Evolutionary conservation across 2,888 invertebrate genomes (phyloP), one percentile per base, ranked within the genome.

Genomic region (Meiosimyza decipiens): DNA sequence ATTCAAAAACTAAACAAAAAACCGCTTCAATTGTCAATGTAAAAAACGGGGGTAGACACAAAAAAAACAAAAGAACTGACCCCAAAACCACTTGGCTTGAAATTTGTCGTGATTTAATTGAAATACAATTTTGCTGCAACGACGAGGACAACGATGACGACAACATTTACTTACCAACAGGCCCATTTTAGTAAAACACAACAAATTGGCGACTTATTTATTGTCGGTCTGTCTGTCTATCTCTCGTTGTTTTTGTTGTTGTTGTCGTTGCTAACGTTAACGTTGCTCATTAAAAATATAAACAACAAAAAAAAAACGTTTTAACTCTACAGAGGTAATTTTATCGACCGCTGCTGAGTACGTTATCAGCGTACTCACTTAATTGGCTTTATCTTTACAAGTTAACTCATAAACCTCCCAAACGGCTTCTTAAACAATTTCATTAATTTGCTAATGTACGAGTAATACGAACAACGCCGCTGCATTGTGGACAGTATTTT

Each of bases 71-170:
- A 73, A 33, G 11, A 74, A 74, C 77, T 76, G 68, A 76, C 71
- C 73, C 60, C 60, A 49, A 15, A 16, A 49, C 55, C 55, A 63
- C 49, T 63, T 47, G 49, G 49, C 22, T 76, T 77, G 68, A 77
- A 73, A 76, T 74, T 73, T 74, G 74, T 79, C 78, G 78, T 79
- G 78, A 77, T 78, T 77, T 77, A 77, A 78, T 77, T 79, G 78
- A 77, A 78, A 78, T 74, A 71, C 65, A 71, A 74, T 63, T 55
- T n/a, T 15, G 18, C 9, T n/a, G 11, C 18, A n/a, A n/a, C 55
- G 4, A 15, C 59, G 22, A 28, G 40, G 40, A 40, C 40, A 9
- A 40, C 6, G 40, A 40, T 40, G 40, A 40, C 40, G 40, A 40
- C 9, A 9, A 40, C 9, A 9, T 40, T 40, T 40, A 40, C 28